Evolutionary conservation across 2,113 vertebrate genomes (phyloP), one percentile per base, ranked within the genome.

Genomic region (Hippocampus barbouri): DNA sequence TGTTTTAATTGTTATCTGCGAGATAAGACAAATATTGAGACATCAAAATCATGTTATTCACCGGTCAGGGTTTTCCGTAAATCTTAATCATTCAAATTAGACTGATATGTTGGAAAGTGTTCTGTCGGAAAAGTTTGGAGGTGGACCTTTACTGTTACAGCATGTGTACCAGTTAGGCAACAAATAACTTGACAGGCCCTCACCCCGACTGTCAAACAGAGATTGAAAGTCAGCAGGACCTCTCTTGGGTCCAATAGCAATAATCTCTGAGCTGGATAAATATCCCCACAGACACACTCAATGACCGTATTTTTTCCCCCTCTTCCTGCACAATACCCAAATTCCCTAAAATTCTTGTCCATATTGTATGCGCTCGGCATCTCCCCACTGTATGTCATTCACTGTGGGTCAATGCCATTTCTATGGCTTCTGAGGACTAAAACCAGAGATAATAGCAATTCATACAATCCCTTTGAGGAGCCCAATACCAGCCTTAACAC

Each of bases 401-500:
- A 68, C 74, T 77, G 74, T 72, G 67, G 76, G 81, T 89, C 76
- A 88, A 82, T 85, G 79, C 80, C 81, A 87, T 87, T 85, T 84
- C 74, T 84, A 72, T 63, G 70, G 76, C 77, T 85, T 79, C 77
- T 68, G 57, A 87, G 81, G 71, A 45, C 43, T 77, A 86, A 84
- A 90, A 88, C 72, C 70, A 83, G 78, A 87, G 87, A 91, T 92
- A 93, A 92, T 89, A 80, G 67, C 86, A 89, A 81, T 77, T 70
- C 70, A 74, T 88, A 85, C 89, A 93, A 90, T 92, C 91, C 89
- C 84, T 69, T 59, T 79, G 79, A 85, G 82, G 76, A 87, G 84
- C 72, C 87, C 84, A 88, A 90, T 90, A 82, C 84, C 57, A 69
- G 78, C 78, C 82, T 87, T 90, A 91, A 92, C 86, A 90, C 84